phyloP scores from a whole-genome alignment of 2,113 vertebrate genomes.

The Austrofundulus limnaeus region DNA sequence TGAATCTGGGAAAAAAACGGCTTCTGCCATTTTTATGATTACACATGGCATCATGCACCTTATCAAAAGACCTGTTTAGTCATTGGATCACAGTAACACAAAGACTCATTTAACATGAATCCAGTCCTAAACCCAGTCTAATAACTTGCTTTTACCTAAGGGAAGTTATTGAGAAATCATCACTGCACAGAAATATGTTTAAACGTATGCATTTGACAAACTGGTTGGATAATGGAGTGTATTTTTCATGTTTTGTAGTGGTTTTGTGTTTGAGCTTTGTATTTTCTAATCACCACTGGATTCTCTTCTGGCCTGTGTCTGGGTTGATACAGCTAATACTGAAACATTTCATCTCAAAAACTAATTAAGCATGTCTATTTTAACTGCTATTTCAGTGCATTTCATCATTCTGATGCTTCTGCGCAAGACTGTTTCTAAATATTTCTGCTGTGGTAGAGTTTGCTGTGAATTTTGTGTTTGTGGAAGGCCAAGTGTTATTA shows the following conservation, averaged over 20 bases:
- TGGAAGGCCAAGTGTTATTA: constrained; percentile 21
- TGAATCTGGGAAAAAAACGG: too few species aligned
- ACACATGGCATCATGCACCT: too few species aligned
- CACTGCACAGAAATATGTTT: too few species aligned
- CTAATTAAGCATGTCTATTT: not conserved
- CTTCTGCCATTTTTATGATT: too few species aligned
- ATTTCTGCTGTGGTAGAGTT: constrained; percentile 8
- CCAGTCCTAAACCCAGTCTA: too few species aligned
- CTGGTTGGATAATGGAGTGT: not conserved
- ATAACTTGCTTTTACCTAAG: too few species aligned
- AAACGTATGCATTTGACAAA: too few species aligned
- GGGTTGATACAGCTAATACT: not conserved
- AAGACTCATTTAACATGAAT: too few species aligned
- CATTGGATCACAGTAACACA: too few species aligned
- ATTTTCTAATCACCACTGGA: not conserved
- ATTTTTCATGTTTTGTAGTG: not conserved
- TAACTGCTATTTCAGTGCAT: not conserved
- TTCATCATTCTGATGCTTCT: not conserved
- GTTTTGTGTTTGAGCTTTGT: not conserved
- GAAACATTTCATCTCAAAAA: not conserved
- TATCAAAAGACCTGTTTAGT: too few species aligned
- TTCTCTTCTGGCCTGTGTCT: not conserved
- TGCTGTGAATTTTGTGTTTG: constrained; percentile 25
- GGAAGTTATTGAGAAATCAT: too few species aligned
- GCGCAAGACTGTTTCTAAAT: constrained; percentile 1